Evolutionary conservation across 2,797 vertebrate species (phyloP), one percentile per base, ranked within the genome.

Genomic region (Lophius americanus): DNA sequence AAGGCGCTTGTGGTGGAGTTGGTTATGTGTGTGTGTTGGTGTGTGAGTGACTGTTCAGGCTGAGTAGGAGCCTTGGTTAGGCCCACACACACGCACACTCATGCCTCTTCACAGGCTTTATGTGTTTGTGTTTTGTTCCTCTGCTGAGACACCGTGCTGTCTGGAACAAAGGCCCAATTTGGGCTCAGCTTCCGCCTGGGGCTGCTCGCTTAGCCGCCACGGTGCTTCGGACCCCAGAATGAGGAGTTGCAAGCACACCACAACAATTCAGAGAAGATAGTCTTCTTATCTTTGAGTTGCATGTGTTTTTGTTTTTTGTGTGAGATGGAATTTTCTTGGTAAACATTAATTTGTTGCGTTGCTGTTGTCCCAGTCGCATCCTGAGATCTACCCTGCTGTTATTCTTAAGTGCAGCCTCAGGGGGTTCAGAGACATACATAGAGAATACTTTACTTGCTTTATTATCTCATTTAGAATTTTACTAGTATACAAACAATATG

Each of bases 81-180:
- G 84, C 81, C 87, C 85, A 89, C 87, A 88, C 85, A 88, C 85
- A 81, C 65, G 23, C 23, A 67, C 79, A 84, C 81, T 74, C 66
- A 41, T 70, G 72, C 70, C 73, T 82, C 50, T 76, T 83, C 71
- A 61, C 79, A 75, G 82, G 80, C 83, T 87, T 84, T 85, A 82
- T 86, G 87, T 85, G 83, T 88, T 77, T 85, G 74, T 83, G 83
- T 88, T 90, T 82, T 85, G 83, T 87, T 81, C 73, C 72, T 84
- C 74, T 65, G 67, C 84, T 41, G 82, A 83, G 76, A 83, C 84
- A 49, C 81, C 59, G 62, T 67, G 78, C 79, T 54, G 76, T 79
- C 60, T 83, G 81, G 75, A 88, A 88, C 79, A 87, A 89, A 88
- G 58, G 59, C 75, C 76, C 75, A 65, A 68, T 84, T 86, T 76